A percentile compares a stretch with the other conserved stretches of the same genome.
phyloP scores from a whole-genome alignment of 1,140 invertebrate genomes.

The Drosophila takahashii region DNA sequence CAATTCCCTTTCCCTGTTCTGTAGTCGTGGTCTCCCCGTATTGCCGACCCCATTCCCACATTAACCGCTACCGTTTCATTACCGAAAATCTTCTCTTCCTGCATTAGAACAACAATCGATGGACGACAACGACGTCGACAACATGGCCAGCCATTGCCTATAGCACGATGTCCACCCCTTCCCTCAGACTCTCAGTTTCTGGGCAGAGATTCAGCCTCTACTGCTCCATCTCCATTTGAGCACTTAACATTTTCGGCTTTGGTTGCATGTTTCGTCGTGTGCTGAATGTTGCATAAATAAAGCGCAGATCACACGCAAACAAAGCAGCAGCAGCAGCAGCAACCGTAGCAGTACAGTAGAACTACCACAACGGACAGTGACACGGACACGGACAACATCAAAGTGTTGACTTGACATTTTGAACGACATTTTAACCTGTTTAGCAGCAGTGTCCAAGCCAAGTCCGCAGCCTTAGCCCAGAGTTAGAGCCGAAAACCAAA shows the following conservation, averaged over 20 bases:
- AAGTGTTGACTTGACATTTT: conserved; percentile 84
- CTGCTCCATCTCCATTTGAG: conserved; percentile 37
- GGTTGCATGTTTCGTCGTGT: conserved; percentile 80
- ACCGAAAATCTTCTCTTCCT: conserved; percentile 63
- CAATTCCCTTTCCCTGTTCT: neutral
- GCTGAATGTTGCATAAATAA: conserved; percentile 83
- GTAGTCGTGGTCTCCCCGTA: neutral
- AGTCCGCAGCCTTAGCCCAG: conserved; percentile 18
- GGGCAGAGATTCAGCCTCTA: conserved; percentile 1
- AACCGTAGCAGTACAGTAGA: conserved; percentile 30
- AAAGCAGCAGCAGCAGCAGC: conserved; percentile 45
- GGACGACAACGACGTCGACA: conserved; percentile 48
- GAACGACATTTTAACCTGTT: conserved; percentile 83
- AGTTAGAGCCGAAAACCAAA: conserved; percentile 47
- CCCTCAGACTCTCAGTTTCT: neutral
- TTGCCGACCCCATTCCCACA: conserved; percentile 67
- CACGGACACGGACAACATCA: conserved; percentile 77
- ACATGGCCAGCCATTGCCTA: conserved; percentile 56
- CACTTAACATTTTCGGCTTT: conserved; percentile 80
- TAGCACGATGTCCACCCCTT: conserved; percentile 48
- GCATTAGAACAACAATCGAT: conserved; percentile 67
- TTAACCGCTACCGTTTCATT: conserved; percentile 72
- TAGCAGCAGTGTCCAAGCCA: conserved; percentile 64
- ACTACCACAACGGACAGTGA: conserved; percentile 46
- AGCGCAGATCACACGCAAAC: conserved; percentile 80